Evolutionary conservation across 1,140 invertebrate species (phyloP).

Genomic region (Drosophila yakuba): DNA sequence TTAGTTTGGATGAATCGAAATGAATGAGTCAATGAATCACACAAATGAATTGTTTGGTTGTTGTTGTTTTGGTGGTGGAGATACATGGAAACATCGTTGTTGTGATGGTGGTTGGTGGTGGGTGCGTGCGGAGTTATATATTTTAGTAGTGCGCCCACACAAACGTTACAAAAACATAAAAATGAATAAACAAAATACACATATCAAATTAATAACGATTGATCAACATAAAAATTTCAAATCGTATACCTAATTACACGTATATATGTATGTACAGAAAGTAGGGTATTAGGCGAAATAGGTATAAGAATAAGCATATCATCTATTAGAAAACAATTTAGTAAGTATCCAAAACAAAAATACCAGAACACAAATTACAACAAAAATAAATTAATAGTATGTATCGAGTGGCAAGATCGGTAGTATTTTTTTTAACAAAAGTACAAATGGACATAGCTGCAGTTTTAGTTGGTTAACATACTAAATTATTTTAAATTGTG

Average conservation of each 20-base stretch:
- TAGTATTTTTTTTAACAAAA: background rate
- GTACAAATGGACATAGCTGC: background rate
- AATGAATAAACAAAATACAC: constrained; percentile 78
- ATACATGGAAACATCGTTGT: constrained; percentile 54
- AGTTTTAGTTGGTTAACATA: background rate
- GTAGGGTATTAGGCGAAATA: constrained; percentile 1
- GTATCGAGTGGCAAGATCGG: constrained; percentile 6
- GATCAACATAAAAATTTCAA: constrained; percentile 25
- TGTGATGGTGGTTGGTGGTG: constrained; percentile 36
- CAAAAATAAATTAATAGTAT: background rate
- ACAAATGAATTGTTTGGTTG: constrained; percentile 45
- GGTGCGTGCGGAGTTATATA: constrained; percentile 52
- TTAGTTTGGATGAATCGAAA: constrained; percentile 64
- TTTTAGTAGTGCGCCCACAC: constrained; percentile 76
- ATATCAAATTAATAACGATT: constrained; percentile 54
- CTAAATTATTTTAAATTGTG: no score
- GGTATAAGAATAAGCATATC: constrained; percentile 15
- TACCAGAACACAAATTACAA: constrained; percentile 14
- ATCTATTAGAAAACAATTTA: constrained; percentile 23
- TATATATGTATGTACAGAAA: constrained; percentile 28
- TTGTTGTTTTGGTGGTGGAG: constrained; percentile 50
- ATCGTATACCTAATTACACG: constrained; percentile 29
- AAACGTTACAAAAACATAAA: constrained; percentile 77
- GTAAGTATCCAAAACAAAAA: background rate
- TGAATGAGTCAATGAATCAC: constrained; percentile 72